phyloP scores from a whole-genome alignment of 2,888 invertebrate genomes.

The Gasteruption jaculator region DNA sequence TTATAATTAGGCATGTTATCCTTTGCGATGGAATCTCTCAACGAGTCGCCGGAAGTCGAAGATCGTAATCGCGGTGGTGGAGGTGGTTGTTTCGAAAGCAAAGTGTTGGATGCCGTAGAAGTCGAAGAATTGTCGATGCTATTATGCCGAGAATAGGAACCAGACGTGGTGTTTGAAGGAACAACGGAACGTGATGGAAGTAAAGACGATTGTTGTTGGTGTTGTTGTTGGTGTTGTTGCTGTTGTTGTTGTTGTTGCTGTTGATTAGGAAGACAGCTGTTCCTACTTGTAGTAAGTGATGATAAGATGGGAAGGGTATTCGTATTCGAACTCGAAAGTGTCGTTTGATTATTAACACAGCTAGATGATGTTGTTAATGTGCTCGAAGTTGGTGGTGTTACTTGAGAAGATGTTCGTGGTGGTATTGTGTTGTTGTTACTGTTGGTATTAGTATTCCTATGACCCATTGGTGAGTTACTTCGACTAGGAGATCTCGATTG shows the following conservation, averaged over 20 bases:
- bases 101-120: conserved; percentile 18
- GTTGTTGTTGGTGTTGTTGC: no score
- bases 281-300: conserved; percentile 29
- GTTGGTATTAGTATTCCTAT: conserved; percentile 44
- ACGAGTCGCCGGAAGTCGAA: conserved; percentile 38
- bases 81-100: conserved; percentile 36
- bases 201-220: no score
- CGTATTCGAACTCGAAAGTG: conserved; percentile 41
- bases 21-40: conserved; percentile 44
- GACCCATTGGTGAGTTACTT: conserved; percentile 44
- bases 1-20: conserved; percentile 50
- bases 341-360: conserved; percentile 42
- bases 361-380: conserved; percentile 38
- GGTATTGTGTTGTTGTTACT: conserved; percentile 34
- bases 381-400: conserved; percentile 36
- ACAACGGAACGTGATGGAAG: conserved; percentile 37
- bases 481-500: conserved; percentile 58
- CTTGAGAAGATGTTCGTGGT: conserved; percentile 51
- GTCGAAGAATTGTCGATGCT: conserved; percentile 33
- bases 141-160: conserved; percentile 36
- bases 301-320: conserved; percentile 35
- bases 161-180: conserved; percentile 32
- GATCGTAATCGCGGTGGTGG: conserved; percentile 43
- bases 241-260: conserved; percentile 12
- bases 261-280: conserved; percentile 33